Evolutionary conservation across 2,113 vertebrate genomes (phyloP).

Genomic region (Saguinus imperator): DNA sequence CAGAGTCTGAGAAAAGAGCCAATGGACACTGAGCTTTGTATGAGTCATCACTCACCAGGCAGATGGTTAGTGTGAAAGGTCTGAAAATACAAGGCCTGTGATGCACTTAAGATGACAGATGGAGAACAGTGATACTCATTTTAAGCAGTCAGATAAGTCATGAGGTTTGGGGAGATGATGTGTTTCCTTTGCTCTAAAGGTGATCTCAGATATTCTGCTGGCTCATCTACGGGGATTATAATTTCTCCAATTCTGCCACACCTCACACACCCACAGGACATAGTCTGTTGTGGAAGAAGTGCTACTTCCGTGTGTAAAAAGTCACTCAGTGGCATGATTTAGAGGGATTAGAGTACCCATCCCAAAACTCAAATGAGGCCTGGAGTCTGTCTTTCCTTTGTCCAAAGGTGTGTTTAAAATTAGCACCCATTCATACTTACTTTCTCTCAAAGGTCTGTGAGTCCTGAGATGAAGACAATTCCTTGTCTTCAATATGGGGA

Average conservation of each 20-base stretch:
- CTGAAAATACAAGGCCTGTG: neutral
- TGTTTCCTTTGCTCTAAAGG: neutral
- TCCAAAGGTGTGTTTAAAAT: neutral
- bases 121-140: fast-evolving
- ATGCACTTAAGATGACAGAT: neutral
- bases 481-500: fast-evolving
- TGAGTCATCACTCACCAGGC: neutral
- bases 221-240: neutral
- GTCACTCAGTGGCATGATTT: neutral
- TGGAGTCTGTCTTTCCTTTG: neutral
- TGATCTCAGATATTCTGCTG: neutral
- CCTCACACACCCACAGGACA: neutral
- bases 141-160: neutral
- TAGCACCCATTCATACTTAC: fast-evolving
- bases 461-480: neutral
- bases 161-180: neutral
- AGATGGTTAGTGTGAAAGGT: neutral
- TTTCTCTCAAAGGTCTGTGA: neutral
- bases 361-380: neutral
- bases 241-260: too few relatives aligned
- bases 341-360: neutral
- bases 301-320: neutral
- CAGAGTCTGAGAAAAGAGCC: neutral
- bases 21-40: neutral
- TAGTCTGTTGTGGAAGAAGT: fast-evolving